Evolutionary conservation across 2,113 vertebrate genomes (phyloP), one percentile per base, ranked within the genome.

Genomic region (Phaethon lepturus): DNA sequence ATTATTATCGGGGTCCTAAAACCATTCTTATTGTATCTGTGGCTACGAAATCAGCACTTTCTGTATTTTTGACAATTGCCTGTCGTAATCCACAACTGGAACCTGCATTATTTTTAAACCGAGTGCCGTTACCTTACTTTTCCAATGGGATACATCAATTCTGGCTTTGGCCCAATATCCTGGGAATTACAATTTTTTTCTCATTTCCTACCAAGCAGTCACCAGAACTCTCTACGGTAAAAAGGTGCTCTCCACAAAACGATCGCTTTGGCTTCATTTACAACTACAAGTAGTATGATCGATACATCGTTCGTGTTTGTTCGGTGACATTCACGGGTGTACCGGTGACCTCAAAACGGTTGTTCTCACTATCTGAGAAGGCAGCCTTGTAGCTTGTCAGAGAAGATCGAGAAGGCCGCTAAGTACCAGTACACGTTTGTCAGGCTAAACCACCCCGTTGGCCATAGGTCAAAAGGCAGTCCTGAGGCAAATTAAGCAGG

Each of bases 261-360:
- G 1, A 60, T 38, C 35, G 1, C 67, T 78, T 62, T 17, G 2
- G 4, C 59, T 58, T 60, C 16, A n/a, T 25, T 29, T 45, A 45
- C 45, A 77, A 2, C 28, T 20, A 47, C 44, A 68, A 78, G 29
- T 0, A 68, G 49, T 18, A 29, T 0, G 15, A 53, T 17, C 66
- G 26, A 25, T 2, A 20, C 2, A 1, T 14, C 33, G 9, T 4
- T 40, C 26, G 0, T 4, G 15, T 58, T 50, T 40, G n/a, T 29
- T 29, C 0, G 0, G 18, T 38, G 60, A 40, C 42, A n/a, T 9
- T 40, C 53, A 25, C 3, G 50, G 40, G 35, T 3, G 14, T 9
- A 56, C 0, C 1, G 11, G 7, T 40, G 49, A 78, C 26, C 44
- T 68, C 47, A 33, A 29, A 38, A 13, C 0, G 0, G 33, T 11